phyloP scores from a whole-genome alignment of 1,140 invertebrate genomes.

The Tetraneura akinire region DNA sequence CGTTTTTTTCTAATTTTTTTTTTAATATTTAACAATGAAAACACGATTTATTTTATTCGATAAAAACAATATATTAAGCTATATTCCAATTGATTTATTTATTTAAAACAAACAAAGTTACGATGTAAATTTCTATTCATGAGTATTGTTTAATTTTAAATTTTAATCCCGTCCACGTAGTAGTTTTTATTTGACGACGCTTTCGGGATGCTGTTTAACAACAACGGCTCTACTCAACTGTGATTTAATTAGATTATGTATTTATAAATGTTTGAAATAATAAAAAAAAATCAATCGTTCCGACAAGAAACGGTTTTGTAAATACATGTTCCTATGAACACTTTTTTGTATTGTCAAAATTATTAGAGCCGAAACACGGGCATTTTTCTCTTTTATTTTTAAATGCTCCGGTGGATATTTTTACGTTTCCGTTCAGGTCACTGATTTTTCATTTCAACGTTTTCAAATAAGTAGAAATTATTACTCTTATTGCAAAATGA shows the following conservation, averaged over 20 bases:
- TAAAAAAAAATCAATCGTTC: constrained; percentile 25
- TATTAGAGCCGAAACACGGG: neutral
- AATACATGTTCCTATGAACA: constrained; percentile 4
- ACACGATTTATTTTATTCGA: too few relatives aligned
- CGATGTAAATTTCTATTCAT: too few relatives aligned
- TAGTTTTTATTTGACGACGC: neutral
- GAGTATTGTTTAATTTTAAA: constrained; percentile 19
- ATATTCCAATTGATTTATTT: too few relatives aligned
- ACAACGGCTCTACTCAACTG: neutral
- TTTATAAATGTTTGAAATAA: constrained; percentile 22
- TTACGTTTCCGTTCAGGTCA: neutral
- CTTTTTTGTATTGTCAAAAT: neutral
- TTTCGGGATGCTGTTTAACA: constrained; percentile 2
- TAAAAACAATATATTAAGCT: too few relatives aligned
- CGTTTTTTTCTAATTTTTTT: too few relatives aligned
- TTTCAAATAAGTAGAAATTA: neutral
- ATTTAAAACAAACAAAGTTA: too few relatives aligned
- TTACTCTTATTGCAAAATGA: neutral
- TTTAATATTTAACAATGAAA: too few relatives aligned
- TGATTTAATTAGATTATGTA: constrained; percentile 34
- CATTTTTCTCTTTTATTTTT: constrained; percentile 24
- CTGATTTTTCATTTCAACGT: constrained; percentile 11
- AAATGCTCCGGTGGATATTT: neutral
- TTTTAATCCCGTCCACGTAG: neutral
- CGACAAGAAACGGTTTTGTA: neutral